Percentiles rank a stretch among this genome's conserved stretches.
These are phyloP conservation scores for Mastigias papua DNA, from an alignment of 30 jellyfish, hydroid and myxozoan species.

Conservation along the genomic window DNA sequence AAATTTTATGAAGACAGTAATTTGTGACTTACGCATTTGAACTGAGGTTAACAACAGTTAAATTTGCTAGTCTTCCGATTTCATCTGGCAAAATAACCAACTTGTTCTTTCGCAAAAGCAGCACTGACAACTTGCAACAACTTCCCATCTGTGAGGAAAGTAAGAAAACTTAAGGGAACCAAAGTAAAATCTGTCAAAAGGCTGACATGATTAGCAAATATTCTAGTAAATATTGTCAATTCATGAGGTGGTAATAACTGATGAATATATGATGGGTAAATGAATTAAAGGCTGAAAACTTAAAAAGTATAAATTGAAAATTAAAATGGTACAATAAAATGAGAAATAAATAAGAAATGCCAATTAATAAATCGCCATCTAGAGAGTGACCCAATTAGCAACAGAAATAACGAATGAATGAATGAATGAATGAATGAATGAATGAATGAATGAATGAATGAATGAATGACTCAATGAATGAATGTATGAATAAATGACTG, in stretches of 20 bases:
- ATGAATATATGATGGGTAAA: too few species aligned
- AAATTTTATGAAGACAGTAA: too few species aligned
- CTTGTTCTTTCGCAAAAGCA: constrained; percentile 86
- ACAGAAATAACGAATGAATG: neutral
- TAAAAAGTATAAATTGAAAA: too few species aligned
- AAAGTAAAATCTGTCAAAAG: neutral
- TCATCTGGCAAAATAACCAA: constrained; percentile 87
- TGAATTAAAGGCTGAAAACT: too few species aligned
- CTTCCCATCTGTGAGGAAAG: constrained; percentile 85
- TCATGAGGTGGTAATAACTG: too few species aligned
- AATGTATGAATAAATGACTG: neutral
- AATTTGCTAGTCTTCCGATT: constrained; percentile 89
- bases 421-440: constrained; percentile 1
- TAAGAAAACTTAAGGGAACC: neutral
- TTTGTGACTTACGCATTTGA: constrained; percentile 84
- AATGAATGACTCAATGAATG: neutral
- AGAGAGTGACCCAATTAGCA: neutral
- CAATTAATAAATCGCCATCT: too few species aligned
- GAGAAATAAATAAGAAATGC: too few species aligned
- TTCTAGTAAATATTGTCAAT: too few species aligned
- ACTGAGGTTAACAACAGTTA: constrained; percentile 88
- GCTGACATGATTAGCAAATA: neutral
- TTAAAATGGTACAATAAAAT: too few species aligned
- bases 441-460: too few species aligned
- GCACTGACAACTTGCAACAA: constrained; percentile 81